phyloP scores from a whole-genome alignment of 2,797 vertebrate species.

The Mus minutoides region DNA sequence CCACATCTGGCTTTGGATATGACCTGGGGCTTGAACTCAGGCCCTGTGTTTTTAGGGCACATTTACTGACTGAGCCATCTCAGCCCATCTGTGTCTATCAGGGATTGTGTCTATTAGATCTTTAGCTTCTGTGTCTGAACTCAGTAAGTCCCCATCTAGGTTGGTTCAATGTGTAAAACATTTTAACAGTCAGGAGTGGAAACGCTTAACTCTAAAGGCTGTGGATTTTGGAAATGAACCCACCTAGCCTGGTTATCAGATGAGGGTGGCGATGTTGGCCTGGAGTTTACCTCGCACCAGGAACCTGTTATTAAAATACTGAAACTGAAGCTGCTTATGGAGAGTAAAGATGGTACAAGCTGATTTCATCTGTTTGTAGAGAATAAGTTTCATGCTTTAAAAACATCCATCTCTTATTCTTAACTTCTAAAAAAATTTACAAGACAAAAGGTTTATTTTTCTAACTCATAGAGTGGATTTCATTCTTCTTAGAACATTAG shows the following conservation, averaged over 20 bases:
- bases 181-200: not conserved
- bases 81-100: not conserved
- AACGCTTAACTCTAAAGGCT: not conserved
- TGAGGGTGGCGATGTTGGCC: not conserved
- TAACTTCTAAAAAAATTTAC: not conserved
- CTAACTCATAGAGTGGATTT: not conserved
- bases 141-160: not conserved
- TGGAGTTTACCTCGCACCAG: not conserved
- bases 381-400: not conserved
- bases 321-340: not conserved
- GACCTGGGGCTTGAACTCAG: not conserved
- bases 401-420: not conserved
- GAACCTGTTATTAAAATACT: constrained; percentile 1
- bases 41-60: not conserved
- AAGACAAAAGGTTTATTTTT: not conserved
- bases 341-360: not conserved
- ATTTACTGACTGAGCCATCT: not conserved
- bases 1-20: not conserved
- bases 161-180: not conserved
- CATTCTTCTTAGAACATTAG: not conserved
- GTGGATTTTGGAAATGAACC: not conserved
- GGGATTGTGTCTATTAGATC: not conserved
- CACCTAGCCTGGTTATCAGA: not conserved
- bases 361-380: not conserved
- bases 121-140: not conserved